Evolutionary conservation across 2,797 vertebrate species (phyloP).

Genomic region (Catostomus latipinnis): DNA sequence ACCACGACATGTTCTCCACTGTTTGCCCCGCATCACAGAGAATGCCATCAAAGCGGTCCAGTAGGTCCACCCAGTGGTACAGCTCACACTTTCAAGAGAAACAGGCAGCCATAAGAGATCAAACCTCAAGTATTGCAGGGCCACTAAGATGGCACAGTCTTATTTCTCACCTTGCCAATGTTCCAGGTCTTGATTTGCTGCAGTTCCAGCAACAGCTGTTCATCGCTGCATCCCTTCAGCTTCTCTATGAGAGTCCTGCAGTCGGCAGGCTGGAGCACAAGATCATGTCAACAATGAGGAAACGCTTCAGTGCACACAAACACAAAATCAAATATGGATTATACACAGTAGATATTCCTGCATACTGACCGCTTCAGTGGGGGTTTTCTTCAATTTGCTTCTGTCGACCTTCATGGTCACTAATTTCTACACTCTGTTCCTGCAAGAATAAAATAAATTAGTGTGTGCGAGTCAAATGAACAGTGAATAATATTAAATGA

Average conservation of each 20-base stretch:
- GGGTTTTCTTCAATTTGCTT: conserved; percentile 97
- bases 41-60: conserved; percentile 96
- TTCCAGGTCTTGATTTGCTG: conserved; percentile 99
- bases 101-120: neutral
- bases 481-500: neutral
- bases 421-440: conserved; percentile 81
- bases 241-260: conserved; percentile 98
- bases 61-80: conserved; percentile 97
- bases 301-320: neutral
- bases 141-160: neutral
- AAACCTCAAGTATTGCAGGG: conserved; percentile 3
- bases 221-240: conserved; percentile 92
- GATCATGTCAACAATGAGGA: conserved; percentile 26
- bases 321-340: neutral
- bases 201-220: conserved; percentile 92
- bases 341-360: neutral
- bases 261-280: conserved; percentile 86
- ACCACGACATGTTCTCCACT: conserved; percentile 96
- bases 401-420: conserved; percentile 96
- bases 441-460: conserved; percentile 49
- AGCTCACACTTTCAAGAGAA: conserved; percentile 87
- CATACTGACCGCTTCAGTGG: conserved; percentile 94
- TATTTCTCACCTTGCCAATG: conserved; percentile 89
- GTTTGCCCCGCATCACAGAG: conserved; percentile 94
- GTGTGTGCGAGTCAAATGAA: conserved; percentile 7